These are phyloP conservation scores for Octopus bimaculoides DNA, from an alignment of 1,140 invertebrate species.

Conservation along the genomic window DNA sequence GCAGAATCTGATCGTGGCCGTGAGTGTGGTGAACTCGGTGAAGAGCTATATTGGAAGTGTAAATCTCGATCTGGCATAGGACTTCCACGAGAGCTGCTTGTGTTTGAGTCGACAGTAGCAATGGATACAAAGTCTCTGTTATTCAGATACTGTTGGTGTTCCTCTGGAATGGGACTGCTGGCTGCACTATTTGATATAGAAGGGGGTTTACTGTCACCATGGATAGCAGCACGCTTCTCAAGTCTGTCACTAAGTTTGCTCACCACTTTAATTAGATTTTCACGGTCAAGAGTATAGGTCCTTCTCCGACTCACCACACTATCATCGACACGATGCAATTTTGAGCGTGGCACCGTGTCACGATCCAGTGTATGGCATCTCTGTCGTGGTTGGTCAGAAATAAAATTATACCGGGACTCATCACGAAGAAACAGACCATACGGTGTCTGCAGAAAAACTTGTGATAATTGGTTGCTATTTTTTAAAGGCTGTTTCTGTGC, in stretches of 20 bases:
- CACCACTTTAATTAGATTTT: conserved; percentile 48
- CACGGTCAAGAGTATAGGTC: conserved; percentile 43
- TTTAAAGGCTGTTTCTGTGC: background rate
- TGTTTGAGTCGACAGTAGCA: conserved; percentile 33
- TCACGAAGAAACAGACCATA: conserved; percentile 52
- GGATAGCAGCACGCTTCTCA: conserved; percentile 35
- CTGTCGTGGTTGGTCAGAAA: conserved; percentile 43
- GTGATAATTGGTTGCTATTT: conserved; percentile 13
- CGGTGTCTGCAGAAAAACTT: conserved; percentile 49
- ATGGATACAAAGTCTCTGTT: conserved; percentile 44
- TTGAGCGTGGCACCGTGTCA: conserved; percentile 40
- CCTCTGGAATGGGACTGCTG: conserved; percentile 47
- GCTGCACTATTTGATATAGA: conserved; percentile 45
- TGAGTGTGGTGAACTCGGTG: conserved; percentile 39
- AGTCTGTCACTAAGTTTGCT: conserved; percentile 43
- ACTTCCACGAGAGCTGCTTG: conserved; percentile 37
- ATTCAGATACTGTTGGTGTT: conserved; percentile 35
- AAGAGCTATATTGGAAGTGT: conserved; percentile 36
- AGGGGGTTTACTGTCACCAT: conserved; percentile 44
- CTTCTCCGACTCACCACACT: conserved; percentile 29
- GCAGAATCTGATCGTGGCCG: conserved; percentile 48
- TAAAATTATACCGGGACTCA: conserved; percentile 42
- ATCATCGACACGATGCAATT: conserved; percentile 49
- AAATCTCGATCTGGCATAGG: conserved; percentile 35
- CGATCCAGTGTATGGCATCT: conserved; percentile 49